phyloP scores from a whole-genome alignment of 2,113 vertebrate species.

The Macaca mulatta region DNA sequence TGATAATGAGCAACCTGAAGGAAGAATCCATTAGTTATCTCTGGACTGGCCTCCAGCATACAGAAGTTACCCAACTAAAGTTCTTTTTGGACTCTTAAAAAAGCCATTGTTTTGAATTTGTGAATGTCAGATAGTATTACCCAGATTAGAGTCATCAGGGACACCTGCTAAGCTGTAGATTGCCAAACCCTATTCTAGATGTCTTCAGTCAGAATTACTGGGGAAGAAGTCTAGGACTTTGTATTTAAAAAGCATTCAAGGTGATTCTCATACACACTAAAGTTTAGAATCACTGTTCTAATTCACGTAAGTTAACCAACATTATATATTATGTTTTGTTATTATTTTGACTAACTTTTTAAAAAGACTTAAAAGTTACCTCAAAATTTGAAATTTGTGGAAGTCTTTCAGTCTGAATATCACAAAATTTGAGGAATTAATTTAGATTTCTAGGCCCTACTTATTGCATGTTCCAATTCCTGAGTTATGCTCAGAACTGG shows the following conservation, averaged over 20 bases:
- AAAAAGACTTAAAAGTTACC: background rate
- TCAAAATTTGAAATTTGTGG: background rate
- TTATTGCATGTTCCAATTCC: background rate
- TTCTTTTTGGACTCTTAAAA: background rate
- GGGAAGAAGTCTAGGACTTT: background rate
- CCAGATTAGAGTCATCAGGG: background rate
- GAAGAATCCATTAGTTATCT: background rate
- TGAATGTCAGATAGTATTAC: background rate
- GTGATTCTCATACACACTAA: background rate
- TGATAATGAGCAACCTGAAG: background rate
- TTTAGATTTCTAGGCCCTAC: background rate
- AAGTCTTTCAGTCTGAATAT: background rate
- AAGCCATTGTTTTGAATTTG: background rate
- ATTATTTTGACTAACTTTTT: background rate
- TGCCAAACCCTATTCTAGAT: background rate
- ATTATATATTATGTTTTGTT: background rate
- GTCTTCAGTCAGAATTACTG: background rate
- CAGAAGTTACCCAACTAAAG: background rate
- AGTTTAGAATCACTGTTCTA: background rate
- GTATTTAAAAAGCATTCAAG: background rate
- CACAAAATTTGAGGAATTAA: background rate
- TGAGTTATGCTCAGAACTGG: constrained; percentile 5
- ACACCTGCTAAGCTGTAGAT: background rate
- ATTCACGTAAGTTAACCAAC: background rate
- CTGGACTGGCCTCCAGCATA: background rate